Conservation (phyloP, 2,113 vertebrate genomes). For the Actinemys pallida region DNA sequence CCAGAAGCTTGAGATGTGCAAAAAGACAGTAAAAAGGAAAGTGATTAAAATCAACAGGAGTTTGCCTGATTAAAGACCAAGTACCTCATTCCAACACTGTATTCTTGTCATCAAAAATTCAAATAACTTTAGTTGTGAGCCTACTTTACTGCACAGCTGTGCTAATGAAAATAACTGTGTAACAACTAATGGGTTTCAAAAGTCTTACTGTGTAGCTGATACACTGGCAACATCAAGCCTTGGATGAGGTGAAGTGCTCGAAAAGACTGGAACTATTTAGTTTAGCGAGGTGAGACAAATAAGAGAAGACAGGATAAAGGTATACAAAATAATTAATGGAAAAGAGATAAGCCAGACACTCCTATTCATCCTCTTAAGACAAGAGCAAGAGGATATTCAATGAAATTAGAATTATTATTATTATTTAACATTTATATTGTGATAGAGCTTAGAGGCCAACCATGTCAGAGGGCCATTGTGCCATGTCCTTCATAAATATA, state of each 20-base stretch:
- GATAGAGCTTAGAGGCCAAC: background rate
- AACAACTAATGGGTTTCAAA: background rate
- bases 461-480: background rate
- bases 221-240: constrained; percentile 27
- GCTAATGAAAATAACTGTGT: background rate
- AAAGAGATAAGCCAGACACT: background rate
- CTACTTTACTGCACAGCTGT: background rate
- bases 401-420: background rate
- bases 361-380: background rate
- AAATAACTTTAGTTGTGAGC: constrained; percentile 20
- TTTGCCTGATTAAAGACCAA: background rate
- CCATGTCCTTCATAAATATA: background rate
- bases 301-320: constrained; percentile 6
- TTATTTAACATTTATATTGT: background rate
- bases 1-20: background rate
- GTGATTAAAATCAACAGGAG: background rate
- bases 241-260: background rate
- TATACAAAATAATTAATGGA: background rate
- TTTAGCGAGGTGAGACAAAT: constrained; percentile 8
- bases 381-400: background rate
- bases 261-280: constrained; percentile 27
- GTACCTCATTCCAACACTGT: background rate
- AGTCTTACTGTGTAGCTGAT: constrained; percentile 18
- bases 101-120: constrained; percentile 30
- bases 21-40: background rate